Evolutionary conservation across 2,113 vertebrate species (phyloP).

Genomic region (Ammospiza caudacuta): DNA sequence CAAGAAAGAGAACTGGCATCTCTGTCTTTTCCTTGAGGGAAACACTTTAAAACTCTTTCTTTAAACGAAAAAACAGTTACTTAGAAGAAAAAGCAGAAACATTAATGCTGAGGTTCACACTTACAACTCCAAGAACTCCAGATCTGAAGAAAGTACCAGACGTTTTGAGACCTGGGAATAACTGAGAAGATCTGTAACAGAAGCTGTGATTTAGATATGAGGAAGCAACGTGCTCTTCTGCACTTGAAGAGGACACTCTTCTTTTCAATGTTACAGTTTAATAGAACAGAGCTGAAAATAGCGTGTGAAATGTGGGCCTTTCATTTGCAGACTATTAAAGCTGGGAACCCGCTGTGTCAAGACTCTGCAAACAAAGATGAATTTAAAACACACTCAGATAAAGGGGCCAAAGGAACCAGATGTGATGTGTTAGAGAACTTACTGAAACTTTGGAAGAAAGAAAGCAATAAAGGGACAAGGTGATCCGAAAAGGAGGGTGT

Average conservation of each 20-base stretch:
- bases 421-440: slow-evolving; percentile 14
- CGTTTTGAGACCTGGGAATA: not conserved
- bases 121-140: not conserved
- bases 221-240: not conserved
- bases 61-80: not conserved
- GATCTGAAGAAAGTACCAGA: slow-evolving; percentile 27
- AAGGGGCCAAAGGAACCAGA: slow-evolving; percentile 44
- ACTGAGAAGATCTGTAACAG: not conserved
- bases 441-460: slow-evolving; percentile 13
- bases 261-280: slow-evolving; percentile 51
- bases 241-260: slow-evolving; percentile 39
- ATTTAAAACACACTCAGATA: slow-evolving; percentile 49
- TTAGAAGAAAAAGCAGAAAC: not conserved
- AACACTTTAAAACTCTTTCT: not conserved
- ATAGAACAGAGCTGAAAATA: slow-evolving; percentile 57
- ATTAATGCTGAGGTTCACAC: not conserved
- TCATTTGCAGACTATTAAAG: slow-evolving; percentile 64
- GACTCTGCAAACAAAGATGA: slow-evolving; percentile 58
- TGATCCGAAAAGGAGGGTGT: not conserved
- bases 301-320: slow-evolving; percentile 56
- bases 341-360: slow-evolving; percentile 50
- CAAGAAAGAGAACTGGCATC: not conserved
- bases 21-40: not conserved
- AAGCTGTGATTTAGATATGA: slow-evolving; percentile 9
- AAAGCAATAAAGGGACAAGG: not conserved